Conservation (phyloP, 2,888 invertebrate genomes). For the Suillia variegata region DNA sequence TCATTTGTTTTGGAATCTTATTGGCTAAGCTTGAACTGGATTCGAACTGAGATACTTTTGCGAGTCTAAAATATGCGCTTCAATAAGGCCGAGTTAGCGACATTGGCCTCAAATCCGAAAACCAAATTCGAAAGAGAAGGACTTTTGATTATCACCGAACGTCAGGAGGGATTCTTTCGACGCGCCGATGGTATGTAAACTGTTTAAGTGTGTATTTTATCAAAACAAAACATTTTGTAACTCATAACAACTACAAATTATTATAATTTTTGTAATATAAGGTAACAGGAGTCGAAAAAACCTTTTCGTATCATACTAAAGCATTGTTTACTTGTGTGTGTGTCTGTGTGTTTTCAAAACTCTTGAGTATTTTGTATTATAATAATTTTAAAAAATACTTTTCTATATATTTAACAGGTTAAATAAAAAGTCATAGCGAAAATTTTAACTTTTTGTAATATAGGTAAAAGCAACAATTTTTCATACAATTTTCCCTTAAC, state of each 20-base stretch:
- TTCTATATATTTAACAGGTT: no score
- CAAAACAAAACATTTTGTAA: neutral
- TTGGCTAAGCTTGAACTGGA: neutral
- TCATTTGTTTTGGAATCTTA: no score
- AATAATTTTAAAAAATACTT: no score
- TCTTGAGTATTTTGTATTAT: no score
- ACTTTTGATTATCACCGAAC: constrained; percentile 81
- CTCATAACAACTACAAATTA: neutral
- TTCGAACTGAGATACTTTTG: neutral
- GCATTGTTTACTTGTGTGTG: no score
- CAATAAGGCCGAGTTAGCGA: constrained; percentile 86
- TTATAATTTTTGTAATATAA: constrained; percentile 11
- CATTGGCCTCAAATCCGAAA: constrained; percentile 83
- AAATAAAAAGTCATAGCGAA: no score
- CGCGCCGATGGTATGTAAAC: constrained; percentile 79
- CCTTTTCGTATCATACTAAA: constrained; percentile 8
- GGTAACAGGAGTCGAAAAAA: constrained; percentile 10
- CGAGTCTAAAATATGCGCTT: constrained; percentile 75
- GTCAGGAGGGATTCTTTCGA: constrained; percentile 90
- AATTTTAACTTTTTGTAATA: no score
- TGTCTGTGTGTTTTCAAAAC: no score
- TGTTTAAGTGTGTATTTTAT: neutral
- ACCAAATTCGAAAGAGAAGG: constrained; percentile 93
- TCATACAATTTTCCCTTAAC: no score
- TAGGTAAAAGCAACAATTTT: no score